phyloP scores from a whole-genome alignment of 2,888 invertebrate species.

The Unio pictorum region DNA sequence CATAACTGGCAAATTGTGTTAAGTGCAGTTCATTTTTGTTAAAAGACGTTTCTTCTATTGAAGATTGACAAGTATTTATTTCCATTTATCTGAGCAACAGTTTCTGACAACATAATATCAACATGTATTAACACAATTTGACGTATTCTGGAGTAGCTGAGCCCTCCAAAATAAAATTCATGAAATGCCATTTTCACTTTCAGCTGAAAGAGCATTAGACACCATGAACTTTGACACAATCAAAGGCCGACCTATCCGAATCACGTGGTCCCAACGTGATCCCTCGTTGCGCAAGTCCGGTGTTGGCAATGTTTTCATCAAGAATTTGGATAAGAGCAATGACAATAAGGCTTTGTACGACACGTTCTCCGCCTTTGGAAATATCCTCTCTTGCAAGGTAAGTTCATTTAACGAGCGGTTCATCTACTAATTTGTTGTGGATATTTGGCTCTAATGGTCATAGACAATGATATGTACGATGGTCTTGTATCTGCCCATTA shows the following conservation, averaged over 20 bases:
- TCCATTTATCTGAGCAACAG: no score
- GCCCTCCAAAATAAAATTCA: background rate
- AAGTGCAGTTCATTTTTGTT: no score
- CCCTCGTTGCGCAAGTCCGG: constrained; percentile 98
- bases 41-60: no score
- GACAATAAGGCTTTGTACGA: constrained; percentile 99
- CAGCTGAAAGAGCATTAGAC: constrained; percentile 96
- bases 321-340: constrained; percentile 96
- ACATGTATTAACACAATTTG: no score
- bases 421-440: background rate
- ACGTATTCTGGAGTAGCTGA: no score
- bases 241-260: constrained; percentile 97
- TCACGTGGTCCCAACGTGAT: constrained; percentile 99
- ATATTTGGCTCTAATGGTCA: no score
- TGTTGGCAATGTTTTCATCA: constrained; percentile 99
- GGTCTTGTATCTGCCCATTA: no score
- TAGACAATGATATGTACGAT: no score
- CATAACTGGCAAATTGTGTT: no score
- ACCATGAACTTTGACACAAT: constrained; percentile 99
- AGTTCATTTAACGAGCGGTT: background rate
- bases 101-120: no score
- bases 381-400: constrained; percentile 97
- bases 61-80: no score
- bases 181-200: constrained; percentile 68
- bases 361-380: constrained; percentile 99